Evolutionary conservation across 2,888 invertebrate species (phyloP), one percentile per base, ranked within the genome.

Genomic region (Agriotes lineatus): DNA sequence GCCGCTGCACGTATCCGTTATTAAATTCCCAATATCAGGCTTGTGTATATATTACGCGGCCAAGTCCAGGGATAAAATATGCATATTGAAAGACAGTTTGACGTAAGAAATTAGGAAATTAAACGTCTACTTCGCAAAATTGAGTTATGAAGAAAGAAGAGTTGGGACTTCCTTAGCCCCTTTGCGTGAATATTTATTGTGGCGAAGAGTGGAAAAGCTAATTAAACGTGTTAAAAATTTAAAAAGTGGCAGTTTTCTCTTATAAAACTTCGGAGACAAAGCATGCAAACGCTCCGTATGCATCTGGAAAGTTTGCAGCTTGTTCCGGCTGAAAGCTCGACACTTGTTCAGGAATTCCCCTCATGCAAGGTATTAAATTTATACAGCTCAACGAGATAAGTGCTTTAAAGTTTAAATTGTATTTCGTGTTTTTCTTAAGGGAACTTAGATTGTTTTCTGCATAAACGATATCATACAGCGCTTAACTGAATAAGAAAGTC

Each of bases 331-430:
- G n/a, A 25, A 25, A 25, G 25, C 25, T n/a, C 25, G 25, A 25
- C 25, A 25, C 25, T 25, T 48, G 12, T 19, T 48, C 22, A 22
- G 44, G 48, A 56, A 64, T 45, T 57, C 44, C 16, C 12, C 25
- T 64, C 44, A 57, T 57, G 35, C 45, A 44, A 45, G 33, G 22
- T 57, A 64, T 64, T 64, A 64, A 64, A 56, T 57, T 64, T 57
- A 45, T 35, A 45, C 56, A 37, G 44, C 25, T 44, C 45, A 33
- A 45, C 64, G 37, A 57, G 48, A 56, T 64, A 56, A 64, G 45
- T 42, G 39, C 22, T 63, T 64, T 56, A 64, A 64, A 56, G 54
- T 45, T 64, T 56, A 64, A 64, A 57, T 48, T 56, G 33, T 44
- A 57, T 57, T 64, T 57, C 44, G 42, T 25, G 42, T 56, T 64